phyloP scores from a whole-genome alignment of 2,113 vertebrate genomes.

The Actenoides lindsayi region DNA sequence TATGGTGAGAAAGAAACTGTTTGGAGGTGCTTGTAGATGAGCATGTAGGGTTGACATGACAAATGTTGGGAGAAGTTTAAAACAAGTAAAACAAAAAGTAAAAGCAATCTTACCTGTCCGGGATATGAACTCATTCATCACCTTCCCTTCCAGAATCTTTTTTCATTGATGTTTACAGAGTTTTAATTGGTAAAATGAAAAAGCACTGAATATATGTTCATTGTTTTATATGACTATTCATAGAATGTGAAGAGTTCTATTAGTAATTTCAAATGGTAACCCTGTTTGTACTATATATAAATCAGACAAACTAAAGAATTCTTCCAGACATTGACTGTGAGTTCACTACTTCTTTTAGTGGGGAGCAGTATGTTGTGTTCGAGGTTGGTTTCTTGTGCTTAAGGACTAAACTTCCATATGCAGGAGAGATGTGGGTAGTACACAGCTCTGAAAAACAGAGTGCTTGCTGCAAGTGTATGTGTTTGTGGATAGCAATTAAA shows the following conservation, averaged over 20 bases:
- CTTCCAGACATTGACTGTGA: not conserved
- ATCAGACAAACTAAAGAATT: not conserved
- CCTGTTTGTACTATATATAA: not conserved
- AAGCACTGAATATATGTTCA: not conserved
- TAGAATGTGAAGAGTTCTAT: not conserved
- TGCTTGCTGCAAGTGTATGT: not conserved
- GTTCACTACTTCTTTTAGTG: not conserved
- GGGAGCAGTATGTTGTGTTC: not conserved
- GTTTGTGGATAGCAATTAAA: not conserved
- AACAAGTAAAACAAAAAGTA: not conserved
- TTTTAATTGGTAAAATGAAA: too few species aligned
- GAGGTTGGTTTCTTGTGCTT: not conserved
- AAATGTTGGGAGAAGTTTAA: not conserved
- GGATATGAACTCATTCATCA: not conserved
- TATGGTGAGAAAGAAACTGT: not conserved
- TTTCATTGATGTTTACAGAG: not conserved
- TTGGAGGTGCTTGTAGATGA: not conserved
- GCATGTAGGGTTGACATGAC: not conserved
- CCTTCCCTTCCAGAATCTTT: not conserved
- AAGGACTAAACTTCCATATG: not conserved
- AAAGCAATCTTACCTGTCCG: not conserved
- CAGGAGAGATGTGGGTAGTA: not conserved
- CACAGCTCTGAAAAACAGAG: not conserved
- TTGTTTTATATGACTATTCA: not conserved
- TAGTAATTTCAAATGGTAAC: not conserved